phyloP scores from a whole-genome alignment of 2,113 vertebrate species.

The Pomatorhinus ruficollis region DNA sequence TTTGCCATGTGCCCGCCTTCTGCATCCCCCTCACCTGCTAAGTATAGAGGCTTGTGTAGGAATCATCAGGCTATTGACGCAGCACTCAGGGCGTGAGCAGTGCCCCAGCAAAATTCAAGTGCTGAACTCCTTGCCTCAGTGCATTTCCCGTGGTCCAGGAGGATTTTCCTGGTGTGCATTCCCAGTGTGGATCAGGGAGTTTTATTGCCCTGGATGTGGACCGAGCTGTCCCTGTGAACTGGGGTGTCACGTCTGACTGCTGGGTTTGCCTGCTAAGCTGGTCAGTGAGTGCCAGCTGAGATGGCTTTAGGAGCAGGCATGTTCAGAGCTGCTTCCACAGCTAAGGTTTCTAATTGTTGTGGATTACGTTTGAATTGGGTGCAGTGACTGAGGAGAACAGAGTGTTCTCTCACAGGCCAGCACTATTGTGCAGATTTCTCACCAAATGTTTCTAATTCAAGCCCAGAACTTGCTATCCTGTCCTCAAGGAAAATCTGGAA shows the following conservation, averaged over 20 bases:
- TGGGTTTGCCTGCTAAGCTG: background rate
- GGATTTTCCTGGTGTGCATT: background rate
- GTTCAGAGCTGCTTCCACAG: background rate
- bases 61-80: background rate
- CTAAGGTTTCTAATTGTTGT: background rate
- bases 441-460: constrained; percentile 34
- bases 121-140: background rate
- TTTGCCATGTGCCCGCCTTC: background rate
- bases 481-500: constrained; percentile 17
- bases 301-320: background rate
- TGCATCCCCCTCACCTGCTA: background rate
- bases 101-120: background rate
- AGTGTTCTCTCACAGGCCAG: constrained; percentile 4
- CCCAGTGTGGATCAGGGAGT: background rate
- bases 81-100: background rate
- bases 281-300: background rate
- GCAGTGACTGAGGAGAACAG: background rate
- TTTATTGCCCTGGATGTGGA: background rate
- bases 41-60: background rate
- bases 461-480: constrained; percentile 19
- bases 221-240: background rate
- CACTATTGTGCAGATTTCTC: constrained; percentile 10
- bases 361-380: background rate
- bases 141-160: background rate
- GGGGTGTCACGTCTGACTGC: background rate